Evolutionary conservation across 2,888 invertebrate species (phyloP).

Genomic region (Pinctada fucata): DNA sequence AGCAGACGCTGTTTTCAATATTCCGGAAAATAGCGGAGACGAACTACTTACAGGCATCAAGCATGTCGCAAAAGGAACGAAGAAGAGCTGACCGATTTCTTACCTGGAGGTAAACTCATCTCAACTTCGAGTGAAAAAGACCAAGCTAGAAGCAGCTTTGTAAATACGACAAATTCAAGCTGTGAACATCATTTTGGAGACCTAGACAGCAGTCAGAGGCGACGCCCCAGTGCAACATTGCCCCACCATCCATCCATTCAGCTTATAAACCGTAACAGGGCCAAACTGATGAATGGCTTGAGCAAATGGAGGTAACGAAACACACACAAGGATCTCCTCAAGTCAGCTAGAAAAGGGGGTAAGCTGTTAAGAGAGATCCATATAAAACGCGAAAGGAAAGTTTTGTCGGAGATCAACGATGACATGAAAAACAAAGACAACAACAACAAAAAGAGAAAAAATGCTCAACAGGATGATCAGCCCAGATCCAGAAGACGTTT

Average conservation of each 20-base stretch:
- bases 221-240: slow-evolving; percentile 13
- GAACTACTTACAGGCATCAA: slow-evolving; percentile 20
- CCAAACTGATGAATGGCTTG: slow-evolving; percentile 16
- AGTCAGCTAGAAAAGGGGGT: slow-evolving; percentile 11
- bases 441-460: slow-evolving; percentile 6
- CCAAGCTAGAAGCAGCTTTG: slow-evolving; percentile 35
- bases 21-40: slow-evolving; percentile 11
- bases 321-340: background rate
- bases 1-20: background rate
- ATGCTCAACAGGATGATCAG: background rate
- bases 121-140: slow-evolving; percentile 8
- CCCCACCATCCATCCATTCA: slow-evolving; percentile 20
- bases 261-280: slow-evolving; percentile 20
- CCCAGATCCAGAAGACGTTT: background rate
- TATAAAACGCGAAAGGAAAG: background rate
- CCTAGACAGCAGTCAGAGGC: slow-evolving; percentile 12
- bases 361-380: background rate
- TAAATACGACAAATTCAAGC: slow-evolving; percentile 6
- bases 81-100: slow-evolving; percentile 45
- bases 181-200: slow-evolving; percentile 14
- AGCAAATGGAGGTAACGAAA: slow-evolving; percentile 5
- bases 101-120: slow-evolving; percentile 38
- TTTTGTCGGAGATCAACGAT: background rate
- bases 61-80: slow-evolving; percentile 25
- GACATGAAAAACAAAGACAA: background rate